Percentiles rank a stretch among this genome's conserved stretches.
Evolutionary conservation across 2,797 vertebrate species (phyloP).

Genomic region (Gymnoscopelus microlampas): DNA sequence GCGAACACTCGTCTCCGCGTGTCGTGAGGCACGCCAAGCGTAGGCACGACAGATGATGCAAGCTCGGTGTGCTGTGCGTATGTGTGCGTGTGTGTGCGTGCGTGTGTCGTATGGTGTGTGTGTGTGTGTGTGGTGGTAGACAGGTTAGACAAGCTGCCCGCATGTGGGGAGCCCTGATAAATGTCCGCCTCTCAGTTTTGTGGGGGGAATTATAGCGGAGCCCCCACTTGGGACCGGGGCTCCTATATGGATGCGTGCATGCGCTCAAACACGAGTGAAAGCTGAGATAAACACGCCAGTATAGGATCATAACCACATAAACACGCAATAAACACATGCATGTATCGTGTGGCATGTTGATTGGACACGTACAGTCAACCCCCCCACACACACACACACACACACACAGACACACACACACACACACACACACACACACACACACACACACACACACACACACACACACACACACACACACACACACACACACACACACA

Average conservation of each 20-base stretch:
- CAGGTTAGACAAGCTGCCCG: constrained; percentile 63
- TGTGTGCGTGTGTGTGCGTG: too few relatives aligned
- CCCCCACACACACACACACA: neutral
- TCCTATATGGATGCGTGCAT: neutral
- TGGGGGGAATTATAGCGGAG: constrained; percentile 15
- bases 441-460: neutral
- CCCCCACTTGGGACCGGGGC: constrained; percentile 1
- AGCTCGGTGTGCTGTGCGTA: too few relatives aligned
- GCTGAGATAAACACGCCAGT: too few relatives aligned
- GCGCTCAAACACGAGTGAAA: neutral
- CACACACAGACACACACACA: neutral
- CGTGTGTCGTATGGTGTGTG: too few relatives aligned
- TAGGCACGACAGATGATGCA: constrained; percentile 50
- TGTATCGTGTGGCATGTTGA: too few relatives aligned
- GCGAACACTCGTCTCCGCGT: constrained; percentile 43
- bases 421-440: neutral
- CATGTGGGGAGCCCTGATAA: constrained; percentile 53
- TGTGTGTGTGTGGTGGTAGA: neutral
- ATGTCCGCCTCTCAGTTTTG: constrained; percentile 42
- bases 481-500: neutral
- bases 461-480: neutral
- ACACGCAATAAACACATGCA: too few relatives aligned
- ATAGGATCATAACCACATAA: too few relatives aligned
- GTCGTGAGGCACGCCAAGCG: constrained; percentile 34
- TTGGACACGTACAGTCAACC: neutral